These are phyloP conservation scores for Strix uralensis DNA, from an alignment of 2,113 vertebrate species.

Conservation along the genomic window DNA sequence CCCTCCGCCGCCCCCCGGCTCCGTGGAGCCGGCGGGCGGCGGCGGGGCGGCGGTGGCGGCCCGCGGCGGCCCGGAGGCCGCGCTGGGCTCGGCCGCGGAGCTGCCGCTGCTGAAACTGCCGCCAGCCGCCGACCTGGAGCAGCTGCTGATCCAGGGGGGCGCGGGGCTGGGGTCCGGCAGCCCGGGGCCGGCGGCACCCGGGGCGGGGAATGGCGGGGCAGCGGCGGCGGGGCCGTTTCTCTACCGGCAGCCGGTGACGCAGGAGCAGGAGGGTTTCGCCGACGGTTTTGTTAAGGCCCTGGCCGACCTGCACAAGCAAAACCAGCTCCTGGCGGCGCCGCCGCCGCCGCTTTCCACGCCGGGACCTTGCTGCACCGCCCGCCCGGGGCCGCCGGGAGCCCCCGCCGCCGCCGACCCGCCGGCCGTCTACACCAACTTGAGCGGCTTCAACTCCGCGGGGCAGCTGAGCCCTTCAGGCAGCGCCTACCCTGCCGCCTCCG, in stretches of 20 bases:
- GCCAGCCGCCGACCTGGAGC: conserved; percentile 24
- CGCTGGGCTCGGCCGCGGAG: neutral
- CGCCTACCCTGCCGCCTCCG: neutral
- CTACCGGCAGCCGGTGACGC: conserved; percentile 68
- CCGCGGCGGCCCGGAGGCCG: neutral
- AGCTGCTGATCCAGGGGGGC: conserved; percentile 8
- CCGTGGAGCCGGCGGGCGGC: neutral
- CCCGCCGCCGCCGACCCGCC: conserved; percentile 45
- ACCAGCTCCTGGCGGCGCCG: conserved; percentile 72
- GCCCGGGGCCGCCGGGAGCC: conserved; percentile 31
- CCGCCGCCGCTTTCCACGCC: conserved; percentile 75
- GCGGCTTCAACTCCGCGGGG: conserved; percentile 65
- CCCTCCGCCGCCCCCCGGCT: neutral
- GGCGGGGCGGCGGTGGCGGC: neutral
- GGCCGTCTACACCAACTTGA: conserved; percentile 74
- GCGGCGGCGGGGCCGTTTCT: conserved; percentile 69
- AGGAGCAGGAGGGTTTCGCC: conserved; percentile 77
- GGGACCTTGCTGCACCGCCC: conserved; percentile 67
- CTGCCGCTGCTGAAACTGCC: conserved; percentile 32
- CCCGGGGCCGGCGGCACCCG: neutral
- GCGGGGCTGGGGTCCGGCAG: neutral
- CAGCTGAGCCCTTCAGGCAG: neutral
- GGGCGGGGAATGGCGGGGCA: neutral
- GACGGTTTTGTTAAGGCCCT: conserved; percentile 79
- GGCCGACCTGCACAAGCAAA: conserved; percentile 80